Evolutionary conservation across 2,113 vertebrate species (phyloP), one percentile per base, ranked within the genome.

Genomic region (Gavia stellata): DNA sequence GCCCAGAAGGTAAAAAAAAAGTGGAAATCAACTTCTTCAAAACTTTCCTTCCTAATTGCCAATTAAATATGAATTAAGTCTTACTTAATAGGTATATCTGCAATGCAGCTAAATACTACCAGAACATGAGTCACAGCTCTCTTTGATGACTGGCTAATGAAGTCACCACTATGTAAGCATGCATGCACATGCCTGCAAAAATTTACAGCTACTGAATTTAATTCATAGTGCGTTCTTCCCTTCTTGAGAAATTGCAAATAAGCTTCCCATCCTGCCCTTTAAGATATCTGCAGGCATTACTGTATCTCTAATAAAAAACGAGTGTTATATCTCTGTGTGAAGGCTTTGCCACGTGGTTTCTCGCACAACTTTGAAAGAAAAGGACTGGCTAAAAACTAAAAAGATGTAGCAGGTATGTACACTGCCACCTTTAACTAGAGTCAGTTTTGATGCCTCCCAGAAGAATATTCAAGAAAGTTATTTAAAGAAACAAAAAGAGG

Each of bases 21-120:
- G 7, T 24, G 26, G 1, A 50, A 65, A 62, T 17, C 12, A 87
- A 17, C 72, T 89, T 34, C 45, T 88, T 68, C 36, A 80, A 61
- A 72, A 67, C 62, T 81, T 50, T 50, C 9, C 34, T 89, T 71
- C 62, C 83, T 96, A 94, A 96, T 65, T 94, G 83, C 78, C 91
- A 95, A 91, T 96, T 96, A 95, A 91, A 80, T 68, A 93, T 68
- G 61, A 85, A 85, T 90, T 14, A 66, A 52, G 34, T 58, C 73
- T 81, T 88, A 56, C 36, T 71, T 49, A 56, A 55, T 36, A 50
- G 8, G 5, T 14, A 8, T 19, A 74, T 56, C 56, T 81, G 63
- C 89, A 91, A 38, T 86, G 75, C 78, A 96, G 70, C 58, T 86
- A 72, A 63, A 78, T 72, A 45, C 47, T 45, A 72, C 52, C 90